These are phyloP conservation scores for Drepana arcuata DNA, from an alignment of 1,140 invertebrate species.

Conservation along the genomic window DNA sequence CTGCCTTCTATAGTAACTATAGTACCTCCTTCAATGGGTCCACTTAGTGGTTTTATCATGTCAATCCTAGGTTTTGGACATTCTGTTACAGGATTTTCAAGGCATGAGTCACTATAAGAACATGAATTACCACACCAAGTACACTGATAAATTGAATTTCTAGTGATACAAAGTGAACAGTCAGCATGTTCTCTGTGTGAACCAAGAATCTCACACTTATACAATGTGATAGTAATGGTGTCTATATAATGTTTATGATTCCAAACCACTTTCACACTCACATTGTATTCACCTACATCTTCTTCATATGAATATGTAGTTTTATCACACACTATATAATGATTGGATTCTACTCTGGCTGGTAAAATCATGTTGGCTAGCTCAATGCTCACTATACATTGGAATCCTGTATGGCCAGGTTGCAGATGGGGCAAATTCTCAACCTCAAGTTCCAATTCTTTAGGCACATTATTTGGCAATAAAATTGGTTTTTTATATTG, in stretches of 20 bases:
- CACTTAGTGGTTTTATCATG: constrained; percentile 94
- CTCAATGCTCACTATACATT: constrained; percentile 93
- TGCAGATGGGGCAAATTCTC: constrained; percentile 92
- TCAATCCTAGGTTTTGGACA: constrained; percentile 95
- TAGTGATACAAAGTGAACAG: constrained; percentile 93
- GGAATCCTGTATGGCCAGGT: constrained; percentile 88
- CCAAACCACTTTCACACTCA: constrained; percentile 92
- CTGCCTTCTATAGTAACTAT: constrained; percentile 95
- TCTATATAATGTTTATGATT: constrained; percentile 94
- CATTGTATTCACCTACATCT: constrained; percentile 87
- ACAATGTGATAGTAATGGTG: constrained; percentile 89
- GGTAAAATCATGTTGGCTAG: constrained; percentile 90
- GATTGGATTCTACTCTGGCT: constrained; percentile 86
- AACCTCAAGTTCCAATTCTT: constrained; percentile 90
- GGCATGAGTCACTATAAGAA: constrained; percentile 86
- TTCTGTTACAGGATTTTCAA: constrained; percentile 80
- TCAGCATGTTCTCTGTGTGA: constrained; percentile 93
- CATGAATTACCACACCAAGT: constrained; percentile 94
- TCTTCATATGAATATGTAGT: constrained; percentile 93
- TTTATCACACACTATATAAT: constrained; percentile 90
- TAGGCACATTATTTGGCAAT: constrained; percentile 89
- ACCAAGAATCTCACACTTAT: constrained; percentile 95
- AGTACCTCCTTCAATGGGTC: constrained; percentile 96
- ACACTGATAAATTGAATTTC: constrained; percentile 90
- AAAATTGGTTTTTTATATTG: constrained; percentile 78